Base-by-base conservation (phyloP, 1,140 invertebrate genomes). In the Bombus pyrosoma region DNA sequence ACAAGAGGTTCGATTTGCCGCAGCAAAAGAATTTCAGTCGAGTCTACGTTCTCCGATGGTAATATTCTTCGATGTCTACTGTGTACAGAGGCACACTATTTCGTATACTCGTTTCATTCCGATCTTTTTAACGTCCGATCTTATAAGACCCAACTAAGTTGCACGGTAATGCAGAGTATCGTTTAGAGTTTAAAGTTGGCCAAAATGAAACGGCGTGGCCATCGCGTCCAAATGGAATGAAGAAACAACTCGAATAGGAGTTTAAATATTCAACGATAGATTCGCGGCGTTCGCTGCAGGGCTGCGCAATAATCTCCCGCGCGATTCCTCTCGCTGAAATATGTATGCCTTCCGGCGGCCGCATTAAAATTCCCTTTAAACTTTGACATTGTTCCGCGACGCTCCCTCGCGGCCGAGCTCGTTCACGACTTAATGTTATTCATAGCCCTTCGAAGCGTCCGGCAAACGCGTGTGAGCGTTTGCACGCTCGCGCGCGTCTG, bases 221-320 rank as follows among this genome's bases (percentile, higher is more conserved):
- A 41, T n/a, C 13, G 47, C 8, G 34, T 10, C n/a, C 68, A 39
- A 80, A 80, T 64, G 83, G 77, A 80, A 85, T 47, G 66, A 79
- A 80, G 83, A 41, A 85, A 71, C 76, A 71, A 34, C 77, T 80
- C 81, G 77, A 73, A 80, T 80, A 59, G 77, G 43, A 80, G 68
- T 80, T 85, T 85, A 85, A 85, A 85, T 85, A 85, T 85, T 85
- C 83, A 85, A 72, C 66, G 83, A 85, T 85, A 85, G 76, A 85
- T 85, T 80, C 83, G 83, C 41, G 77, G 12, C 53, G 32, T n/a
- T 10, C 28, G 66, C 34, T 68, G 62, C 43, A 34, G 22, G 68
- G 34, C 41, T 25, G 83, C 41, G 83, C 83, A 85, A 80, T 85
- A 85, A 85, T 80, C 83, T 85, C 76, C 68, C 66, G 76, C 76